A percentile compares a stretch with the other conserved stretches of the same genome.
Conservation (phyloP, 2,113 vertebrate species). For the Toxotes jaculatrix region DNA sequence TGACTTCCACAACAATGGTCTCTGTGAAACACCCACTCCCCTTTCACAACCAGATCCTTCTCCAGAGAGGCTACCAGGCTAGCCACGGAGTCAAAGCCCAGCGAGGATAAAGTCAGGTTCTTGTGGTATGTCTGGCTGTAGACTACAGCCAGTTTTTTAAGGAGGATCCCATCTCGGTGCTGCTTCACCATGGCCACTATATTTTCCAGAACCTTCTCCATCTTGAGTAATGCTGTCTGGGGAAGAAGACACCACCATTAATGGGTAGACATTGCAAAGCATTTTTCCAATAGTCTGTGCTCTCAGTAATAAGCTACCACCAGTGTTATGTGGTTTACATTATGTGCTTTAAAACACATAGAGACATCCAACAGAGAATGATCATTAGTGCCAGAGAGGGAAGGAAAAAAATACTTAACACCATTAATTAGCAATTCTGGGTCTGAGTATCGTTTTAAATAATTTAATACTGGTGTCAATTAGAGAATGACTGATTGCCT, state of each 20-base stretch:
- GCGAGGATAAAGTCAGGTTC: constrained; percentile 51
- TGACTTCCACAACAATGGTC: background rate
- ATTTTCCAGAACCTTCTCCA: constrained; percentile 42
- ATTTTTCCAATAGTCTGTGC: background rate
- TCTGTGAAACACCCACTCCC: constrained; percentile 64
- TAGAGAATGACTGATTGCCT: too few species aligned
- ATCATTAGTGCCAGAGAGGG: too few species aligned
- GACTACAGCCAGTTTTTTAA: constrained; percentile 47
- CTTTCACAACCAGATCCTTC: constrained; percentile 62
- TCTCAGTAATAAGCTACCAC: background rate
- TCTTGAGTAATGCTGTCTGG: constrained; percentile 41
- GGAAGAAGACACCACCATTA: constrained; percentile 4
- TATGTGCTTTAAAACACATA: too few species aligned
- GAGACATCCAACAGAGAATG: too few species aligned
- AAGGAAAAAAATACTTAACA: too few species aligned
- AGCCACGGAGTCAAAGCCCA: constrained; percentile 66
- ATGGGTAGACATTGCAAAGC: background rate
- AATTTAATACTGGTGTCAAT: too few species aligned
- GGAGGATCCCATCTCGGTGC: constrained; percentile 71
- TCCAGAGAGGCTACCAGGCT: constrained; percentile 60
- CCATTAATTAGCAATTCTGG: too few species aligned
- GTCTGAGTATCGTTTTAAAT: too few species aligned
- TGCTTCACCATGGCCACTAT: constrained; percentile 69
- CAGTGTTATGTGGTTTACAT: too few species aligned
- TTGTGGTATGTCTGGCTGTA: constrained; percentile 70